A percentile compares a stretch with the other conserved stretches of the same genome.
These are phyloP conservation scores for Mesorhabditis spiculigera DNA, from an alignment of 2,888 invertebrate genomes.

Conservation along the genomic window DNA sequence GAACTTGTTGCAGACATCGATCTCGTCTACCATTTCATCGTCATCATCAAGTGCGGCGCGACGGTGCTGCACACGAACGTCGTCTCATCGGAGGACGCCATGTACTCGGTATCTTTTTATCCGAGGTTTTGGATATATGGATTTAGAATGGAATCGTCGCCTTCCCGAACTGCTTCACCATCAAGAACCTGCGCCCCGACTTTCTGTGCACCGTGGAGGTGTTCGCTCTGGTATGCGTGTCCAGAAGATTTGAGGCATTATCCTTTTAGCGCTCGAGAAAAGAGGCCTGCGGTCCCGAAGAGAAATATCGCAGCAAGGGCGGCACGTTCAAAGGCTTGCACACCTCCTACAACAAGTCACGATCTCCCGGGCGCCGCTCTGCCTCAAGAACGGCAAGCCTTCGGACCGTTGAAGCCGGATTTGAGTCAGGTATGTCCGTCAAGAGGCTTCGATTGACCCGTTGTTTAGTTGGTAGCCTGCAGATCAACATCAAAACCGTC, in stretches of 20 bases:
- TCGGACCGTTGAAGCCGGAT: neutral
- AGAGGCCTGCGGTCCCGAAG: neutral
- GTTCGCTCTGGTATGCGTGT: neutral
- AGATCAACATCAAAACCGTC: neutral
- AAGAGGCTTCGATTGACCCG: neutral
- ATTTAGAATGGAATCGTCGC: neutral
- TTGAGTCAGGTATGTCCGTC: neutral
- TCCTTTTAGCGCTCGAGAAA: neutral
- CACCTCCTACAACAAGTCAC: neutral
- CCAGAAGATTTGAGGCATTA: neutral
- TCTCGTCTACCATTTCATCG: constrained; percentile 6
- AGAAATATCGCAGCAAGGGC: constrained; percentile 2
- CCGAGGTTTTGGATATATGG: too few species aligned
- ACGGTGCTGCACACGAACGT: constrained; percentile 4
- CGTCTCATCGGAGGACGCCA: neutral
- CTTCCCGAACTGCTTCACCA: neutral
- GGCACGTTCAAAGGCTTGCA: constrained; percentile 1
- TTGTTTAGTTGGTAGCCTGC: neutral
- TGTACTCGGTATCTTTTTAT: neutral
- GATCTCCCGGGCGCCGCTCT: too few species aligned
- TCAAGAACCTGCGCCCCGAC: neutral
- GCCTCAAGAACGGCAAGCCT: too few species aligned
- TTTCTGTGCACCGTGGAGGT: neutral
- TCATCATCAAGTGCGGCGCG: neutral
- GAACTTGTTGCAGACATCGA: neutral